Conservation (phyloP, 2,797 vertebrate genomes). For the Neoniphon sammara region DNA sequence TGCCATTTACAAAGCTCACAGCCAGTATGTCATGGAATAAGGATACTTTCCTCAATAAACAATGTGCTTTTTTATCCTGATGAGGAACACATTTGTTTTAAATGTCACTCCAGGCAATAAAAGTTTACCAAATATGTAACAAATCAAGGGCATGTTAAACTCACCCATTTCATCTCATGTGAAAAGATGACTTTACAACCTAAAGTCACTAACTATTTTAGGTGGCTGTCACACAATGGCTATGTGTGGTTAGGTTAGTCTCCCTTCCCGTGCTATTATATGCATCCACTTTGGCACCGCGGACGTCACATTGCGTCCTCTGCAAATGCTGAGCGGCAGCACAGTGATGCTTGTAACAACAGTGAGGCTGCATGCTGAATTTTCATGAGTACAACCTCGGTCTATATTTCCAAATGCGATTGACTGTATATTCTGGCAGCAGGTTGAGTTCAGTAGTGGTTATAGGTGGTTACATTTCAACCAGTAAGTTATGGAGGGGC, state of each 20-base stretch:
- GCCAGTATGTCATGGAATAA: constrained; percentile 56
- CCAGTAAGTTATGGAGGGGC: constrained; percentile 82
- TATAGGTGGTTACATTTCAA: constrained; percentile 71
- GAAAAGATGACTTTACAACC: constrained; percentile 66
- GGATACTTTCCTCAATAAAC: constrained; percentile 64
- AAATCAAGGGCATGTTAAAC: constrained; percentile 61
- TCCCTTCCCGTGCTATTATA: constrained; percentile 57
- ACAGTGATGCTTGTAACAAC: constrained; percentile 70
- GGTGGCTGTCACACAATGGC: constrained; percentile 44
- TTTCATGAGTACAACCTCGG: constrained; percentile 80
- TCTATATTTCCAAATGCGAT: constrained; percentile 69
- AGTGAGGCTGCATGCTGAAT: constrained; percentile 78
- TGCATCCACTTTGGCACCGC: constrained; percentile 61
- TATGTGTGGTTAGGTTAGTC: constrained; percentile 64
- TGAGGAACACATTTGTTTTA: constrained; percentile 69
- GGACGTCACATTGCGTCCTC: constrained; percentile 69
- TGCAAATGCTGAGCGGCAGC: constrained; percentile 34
- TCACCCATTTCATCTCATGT: constrained; percentile 37
- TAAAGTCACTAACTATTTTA: constrained; percentile 69
- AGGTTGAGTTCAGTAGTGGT: constrained; percentile 64
- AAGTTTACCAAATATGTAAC: constrained; percentile 62
- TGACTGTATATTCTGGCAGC: constrained; percentile 82
- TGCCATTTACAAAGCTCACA: constrained; percentile 49
- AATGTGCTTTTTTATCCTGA: constrained; percentile 60
- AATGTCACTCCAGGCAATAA: constrained; percentile 63